Evolutionary conservation across 2,888 invertebrate species (phyloP), one percentile per base, ranked within the genome.

Genomic region (Tetramorium bicarinatum): DNA sequence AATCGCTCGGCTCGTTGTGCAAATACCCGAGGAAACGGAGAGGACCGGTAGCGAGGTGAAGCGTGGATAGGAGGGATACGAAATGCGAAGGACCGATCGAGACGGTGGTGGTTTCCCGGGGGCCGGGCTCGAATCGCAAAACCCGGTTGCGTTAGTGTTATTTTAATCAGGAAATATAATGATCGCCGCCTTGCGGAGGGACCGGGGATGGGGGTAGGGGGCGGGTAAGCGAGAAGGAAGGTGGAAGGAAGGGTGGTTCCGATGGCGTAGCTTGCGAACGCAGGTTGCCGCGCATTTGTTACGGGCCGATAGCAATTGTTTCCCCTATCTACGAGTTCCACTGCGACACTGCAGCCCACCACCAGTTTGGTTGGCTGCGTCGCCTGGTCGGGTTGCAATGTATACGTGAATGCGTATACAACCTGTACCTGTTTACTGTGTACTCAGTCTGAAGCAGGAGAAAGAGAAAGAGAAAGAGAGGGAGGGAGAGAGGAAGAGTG

Each of bases 251-350:
- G 75, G 69, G 41, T 52, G 72, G 59, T 72, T 79, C 79, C 79
- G 82, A 80, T 77, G 83, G 85, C 81, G 82, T 84, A 85, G 86
- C 84, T 87, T 82, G 88, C 84, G 87, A 91, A 91, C 89, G 91
- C 89, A 90, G 91, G 90, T 91, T 91, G 90, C 89, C 91, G 91
- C 90, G 92, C 91, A 93, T 93, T 93, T 91, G 93, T 93, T 93
- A 93, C 92, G 91, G 92, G 87, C 92, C 92, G 93, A 93, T 93
- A 93, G 93, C 92, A 91, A 94, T 94, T 93, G 94, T 94, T 93
- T 92, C 89, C 91, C 92, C 93, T 93, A 94, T 94, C 94, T 93
- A 88, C 89, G 87, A 92, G 91, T 93, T 93, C 91, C 93, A 93
- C 92, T 92, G 93, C 93, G 93, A 93, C 93, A 92, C 90, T 92